A percentile compares a stretch with the other conserved stretches of the same genome.
Conservation (phyloP, 2,888 invertebrate genomes). For the Troglohyphantes excavatus region DNA sequence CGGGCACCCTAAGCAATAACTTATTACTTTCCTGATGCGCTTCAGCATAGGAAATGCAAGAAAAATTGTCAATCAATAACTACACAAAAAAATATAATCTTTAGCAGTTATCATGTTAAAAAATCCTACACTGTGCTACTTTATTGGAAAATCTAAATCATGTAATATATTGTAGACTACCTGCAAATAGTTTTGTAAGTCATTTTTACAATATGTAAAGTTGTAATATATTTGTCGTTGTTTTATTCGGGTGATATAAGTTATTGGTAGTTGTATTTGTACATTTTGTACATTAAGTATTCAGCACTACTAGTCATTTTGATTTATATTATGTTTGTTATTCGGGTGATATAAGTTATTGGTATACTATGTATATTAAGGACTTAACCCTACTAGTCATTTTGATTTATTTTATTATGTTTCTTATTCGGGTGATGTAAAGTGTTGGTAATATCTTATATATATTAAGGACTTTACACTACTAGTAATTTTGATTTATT, state of each 20-base stretch:
- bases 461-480: too few relatives aligned
- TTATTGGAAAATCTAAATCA: background rate
- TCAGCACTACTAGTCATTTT: background rate
- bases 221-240: slow-evolving; percentile 3
- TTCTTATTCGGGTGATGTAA: too few relatives aligned
- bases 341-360: too few relatives aligned
- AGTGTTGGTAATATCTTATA: too few relatives aligned
- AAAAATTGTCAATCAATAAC: too few relatives aligned
- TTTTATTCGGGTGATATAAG: background rate
- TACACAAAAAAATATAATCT: too few relatives aligned
- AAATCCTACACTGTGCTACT: background rate
- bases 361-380: too few relatives aligned
- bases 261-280: background rate
- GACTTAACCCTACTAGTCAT: too few relatives aligned
- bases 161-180: background rate
- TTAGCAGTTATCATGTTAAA: too few relatives aligned
- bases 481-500: too few relatives aligned
- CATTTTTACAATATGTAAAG: background rate
- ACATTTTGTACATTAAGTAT: background rate
- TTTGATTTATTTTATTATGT: too few relatives aligned
- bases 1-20: slow-evolving; percentile 60
- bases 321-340: background rate
- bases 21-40: background rate
- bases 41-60: background rate
- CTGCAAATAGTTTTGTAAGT: slow-evolving; percentile 19